Base-by-base conservation (phyloP, 2,888 invertebrate genomes). In the Dasypolia templi region DNA sequence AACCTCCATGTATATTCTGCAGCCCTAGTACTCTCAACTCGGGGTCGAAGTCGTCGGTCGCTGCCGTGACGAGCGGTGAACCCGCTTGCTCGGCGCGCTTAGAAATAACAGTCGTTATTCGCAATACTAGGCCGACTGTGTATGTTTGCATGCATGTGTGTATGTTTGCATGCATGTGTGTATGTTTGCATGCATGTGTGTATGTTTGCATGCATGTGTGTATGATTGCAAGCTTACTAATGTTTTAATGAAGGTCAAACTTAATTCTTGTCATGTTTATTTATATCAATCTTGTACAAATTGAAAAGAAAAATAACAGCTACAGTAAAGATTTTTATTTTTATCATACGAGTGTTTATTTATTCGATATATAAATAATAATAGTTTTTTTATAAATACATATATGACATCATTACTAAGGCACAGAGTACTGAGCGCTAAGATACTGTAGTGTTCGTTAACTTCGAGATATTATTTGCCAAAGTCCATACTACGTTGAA, bases 401-500 rank as follows among this genome's bases (percentile, higher is more conserved):
- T 56, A 3, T 35, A 35, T 53, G 29, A 29, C 14, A 17, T 62
- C 9, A 35, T 14, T 35, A 26, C 3, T 46, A 4, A 9, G 7
- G 9, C 9, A 22, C 3, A 58, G 2, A 0, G 17, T 14, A 32
- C 19, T 55, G 26, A 22, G 14, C 9, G 3, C 19, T 59, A 17
- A 46, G 14, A 53, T 32, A 64, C 17, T 14, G 39, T 32, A 64
- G 12, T 14, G 39, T 35, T 0, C 26, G 3, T 26, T 1, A 26
- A 59, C 19, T 80, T 80, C 9, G 0, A 0, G 0, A 0, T 0
- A 0, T 0, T 0, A 0, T 3, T 35, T 11, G 90, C 88, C 90
- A 91, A 91, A 90, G 94, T 93, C 92, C 94, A 94, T 93, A 95
- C 94, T 91, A 94, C 90, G 93, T 94, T 95, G 94, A 94, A 93